These are phyloP conservation scores for Staurois parvus DNA, from an alignment of 2,797 vertebrate species.

Conservation along the genomic window DNA sequence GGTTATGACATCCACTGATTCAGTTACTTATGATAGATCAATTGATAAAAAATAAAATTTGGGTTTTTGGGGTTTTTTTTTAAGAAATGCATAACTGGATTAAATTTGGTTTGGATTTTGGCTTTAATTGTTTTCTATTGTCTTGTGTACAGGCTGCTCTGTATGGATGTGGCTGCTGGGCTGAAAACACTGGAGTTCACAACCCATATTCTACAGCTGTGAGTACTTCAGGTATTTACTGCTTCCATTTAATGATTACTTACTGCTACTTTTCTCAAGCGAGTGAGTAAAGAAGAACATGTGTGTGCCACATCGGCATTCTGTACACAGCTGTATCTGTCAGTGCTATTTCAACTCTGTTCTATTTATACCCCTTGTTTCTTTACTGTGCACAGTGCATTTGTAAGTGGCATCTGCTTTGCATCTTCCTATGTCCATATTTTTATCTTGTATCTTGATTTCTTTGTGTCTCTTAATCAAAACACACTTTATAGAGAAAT, in stretches of 20 bases:
- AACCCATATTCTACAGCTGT: conserved; percentile 97
- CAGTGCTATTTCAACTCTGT: background rate
- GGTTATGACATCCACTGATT: too few species aligned
- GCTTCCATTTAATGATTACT: conserved; percentile 77
- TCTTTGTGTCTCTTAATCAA: background rate
- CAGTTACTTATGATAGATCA: too few species aligned
- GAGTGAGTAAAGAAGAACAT: conserved; percentile 28
- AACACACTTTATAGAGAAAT: background rate
- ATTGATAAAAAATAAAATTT: too few species aligned
- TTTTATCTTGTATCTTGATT: background rate
- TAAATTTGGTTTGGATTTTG: background rate
- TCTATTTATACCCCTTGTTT: conserved; percentile 12
- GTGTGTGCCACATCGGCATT: conserved; percentile 41
- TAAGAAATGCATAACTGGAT: too few species aligned
- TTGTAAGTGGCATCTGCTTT: background rate
- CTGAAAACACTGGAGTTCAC: conserved; percentile 92
- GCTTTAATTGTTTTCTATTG: background rate
- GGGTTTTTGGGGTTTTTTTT: too few species aligned
- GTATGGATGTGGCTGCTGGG: conserved; percentile 99
- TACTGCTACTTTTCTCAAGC: conserved; percentile 19
- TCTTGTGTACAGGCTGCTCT: conserved; percentile 88
- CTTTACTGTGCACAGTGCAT: background rate
- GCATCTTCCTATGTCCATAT: background rate
- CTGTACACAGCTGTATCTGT: background rate
- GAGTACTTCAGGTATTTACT: conserved; percentile 99